Evolutionary conservation across 2,888 invertebrate species (phyloP).

Genomic region (Drosophila phalerata): DNA sequence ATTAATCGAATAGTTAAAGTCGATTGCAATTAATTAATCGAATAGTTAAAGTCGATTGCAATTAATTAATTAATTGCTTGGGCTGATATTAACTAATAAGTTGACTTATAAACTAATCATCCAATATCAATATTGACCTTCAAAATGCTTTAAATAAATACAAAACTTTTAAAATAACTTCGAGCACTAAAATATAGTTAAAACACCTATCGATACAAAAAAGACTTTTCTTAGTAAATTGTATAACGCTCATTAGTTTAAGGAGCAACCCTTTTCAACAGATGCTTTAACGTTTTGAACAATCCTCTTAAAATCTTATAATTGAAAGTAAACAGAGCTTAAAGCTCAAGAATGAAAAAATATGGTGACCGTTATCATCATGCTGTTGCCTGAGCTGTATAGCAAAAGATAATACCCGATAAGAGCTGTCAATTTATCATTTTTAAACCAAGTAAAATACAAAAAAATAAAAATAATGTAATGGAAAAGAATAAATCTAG

Average conservation of each 20-base stretch:
- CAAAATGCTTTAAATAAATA: not conserved
- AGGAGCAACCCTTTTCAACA: conserved; percentile 2
- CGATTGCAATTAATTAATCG: not conserved
- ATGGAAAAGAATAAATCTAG: conserved; percentile 33
- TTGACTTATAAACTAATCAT: not conserved
- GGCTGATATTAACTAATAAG: not conserved
- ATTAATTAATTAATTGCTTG: not conserved
- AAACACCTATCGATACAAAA: not conserved
- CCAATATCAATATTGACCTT: not conserved
- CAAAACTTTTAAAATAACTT: too few species aligned
- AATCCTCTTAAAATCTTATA: conserved; percentile 15
- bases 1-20: too few species aligned
- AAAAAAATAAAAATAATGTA: conserved; percentile 5
- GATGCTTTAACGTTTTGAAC: not conserved
- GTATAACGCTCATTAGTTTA: not conserved
- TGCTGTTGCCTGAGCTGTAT: conserved; percentile 22
- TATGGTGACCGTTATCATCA: conserved; percentile 38
- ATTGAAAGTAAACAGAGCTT: conserved; percentile 56
- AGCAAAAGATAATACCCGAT: conserved; percentile 67
- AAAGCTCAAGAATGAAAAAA: conserved; percentile 4
- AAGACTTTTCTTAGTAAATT: not conserved
- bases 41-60: not conserved
- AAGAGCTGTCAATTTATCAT: conserved; percentile 77
- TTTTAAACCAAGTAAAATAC: conserved; percentile 41
- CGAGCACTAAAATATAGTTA: too few species aligned